Evolutionary conservation across 2,113 vertebrate species (phyloP).

Genomic region (Mustela lutreola): DNA sequence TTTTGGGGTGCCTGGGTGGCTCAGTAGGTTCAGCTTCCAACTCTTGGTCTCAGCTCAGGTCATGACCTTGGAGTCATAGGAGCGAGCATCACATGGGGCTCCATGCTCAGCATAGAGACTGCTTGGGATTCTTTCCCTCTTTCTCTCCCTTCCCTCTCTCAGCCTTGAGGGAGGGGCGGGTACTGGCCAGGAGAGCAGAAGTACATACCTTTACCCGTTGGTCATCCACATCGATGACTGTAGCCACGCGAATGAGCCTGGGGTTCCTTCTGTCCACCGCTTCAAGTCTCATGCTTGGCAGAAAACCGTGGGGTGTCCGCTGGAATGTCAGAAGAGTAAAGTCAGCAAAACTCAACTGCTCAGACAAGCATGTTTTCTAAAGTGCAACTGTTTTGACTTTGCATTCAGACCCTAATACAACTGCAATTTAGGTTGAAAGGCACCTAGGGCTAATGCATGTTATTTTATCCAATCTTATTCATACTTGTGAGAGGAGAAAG

Average conservation of each 20-base stretch:
- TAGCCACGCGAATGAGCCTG: constrained; percentile 77
- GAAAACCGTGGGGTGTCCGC: constrained; percentile 84
- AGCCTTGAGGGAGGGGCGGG: background rate
- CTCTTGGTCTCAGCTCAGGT: background rate
- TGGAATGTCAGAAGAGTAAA: constrained; percentile 51
- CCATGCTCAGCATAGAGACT: background rate
- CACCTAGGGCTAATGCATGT: background rate
- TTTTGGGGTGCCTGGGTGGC: background rate
- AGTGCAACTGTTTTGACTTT: background rate
- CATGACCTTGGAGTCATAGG: background rate
- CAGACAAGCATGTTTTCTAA: background rate
- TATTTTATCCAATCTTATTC: background rate
- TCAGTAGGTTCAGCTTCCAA: background rate
- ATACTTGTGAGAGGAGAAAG: background rate
- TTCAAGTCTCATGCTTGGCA: constrained; percentile 83
- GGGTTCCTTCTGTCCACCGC: constrained; percentile 84
- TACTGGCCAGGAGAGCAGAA: background rate
- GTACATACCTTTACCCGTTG: constrained; percentile 81
- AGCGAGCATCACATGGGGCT: background rate
- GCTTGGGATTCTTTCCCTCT: background rate
- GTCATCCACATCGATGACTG: constrained; percentile 79
- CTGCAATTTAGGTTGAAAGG: background rate
- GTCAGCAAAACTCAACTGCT: background rate
- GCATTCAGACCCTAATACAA: background rate
- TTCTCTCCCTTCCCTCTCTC: background rate